phyloP scores from a whole-genome alignment of 2,113 vertebrate genomes.

The Muntiacus muntjak region DNA sequence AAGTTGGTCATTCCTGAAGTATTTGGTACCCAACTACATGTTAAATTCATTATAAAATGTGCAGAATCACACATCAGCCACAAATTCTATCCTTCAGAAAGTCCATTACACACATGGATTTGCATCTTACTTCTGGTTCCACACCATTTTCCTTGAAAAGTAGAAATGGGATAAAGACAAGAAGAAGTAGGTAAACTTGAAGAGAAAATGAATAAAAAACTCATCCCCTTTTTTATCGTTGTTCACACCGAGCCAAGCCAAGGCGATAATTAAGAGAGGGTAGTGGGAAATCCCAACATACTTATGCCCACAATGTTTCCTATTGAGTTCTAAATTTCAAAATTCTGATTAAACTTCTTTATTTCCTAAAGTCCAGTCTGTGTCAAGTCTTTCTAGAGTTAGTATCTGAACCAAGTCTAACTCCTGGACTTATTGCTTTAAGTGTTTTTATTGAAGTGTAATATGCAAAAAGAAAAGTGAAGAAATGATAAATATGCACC shows the following conservation, averaged over 20 bases:
- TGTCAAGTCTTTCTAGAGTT: not conserved
- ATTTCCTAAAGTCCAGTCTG: not conserved
- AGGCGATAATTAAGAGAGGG: not conserved
- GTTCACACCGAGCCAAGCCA: not conserved
- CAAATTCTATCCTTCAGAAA: not conserved
- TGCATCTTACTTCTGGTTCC: not conserved
- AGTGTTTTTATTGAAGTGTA: not conserved
- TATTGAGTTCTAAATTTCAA: not conserved
- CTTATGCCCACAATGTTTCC: not conserved
- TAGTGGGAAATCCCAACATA: not conserved
- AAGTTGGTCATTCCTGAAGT: not conserved
- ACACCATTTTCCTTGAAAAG: not conserved
- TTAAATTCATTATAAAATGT: not conserved
- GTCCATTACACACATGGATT: not conserved
- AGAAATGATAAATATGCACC: not conserved
- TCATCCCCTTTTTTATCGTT: not conserved
- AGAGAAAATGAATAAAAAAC: not conserved
- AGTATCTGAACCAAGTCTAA: not conserved
- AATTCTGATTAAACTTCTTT: not conserved
- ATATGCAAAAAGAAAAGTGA: not conserved
- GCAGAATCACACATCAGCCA: not conserved
- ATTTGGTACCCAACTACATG: not conserved
- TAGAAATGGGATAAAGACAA: not conserved
- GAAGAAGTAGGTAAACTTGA: not conserved
- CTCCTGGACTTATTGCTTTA: not conserved